A percentile compares a stretch with the other conserved stretches of the same genome.
phyloP scores from a whole-genome alignment of 2,113 vertebrate species.

The Phyllostomus hastatus region DNA sequence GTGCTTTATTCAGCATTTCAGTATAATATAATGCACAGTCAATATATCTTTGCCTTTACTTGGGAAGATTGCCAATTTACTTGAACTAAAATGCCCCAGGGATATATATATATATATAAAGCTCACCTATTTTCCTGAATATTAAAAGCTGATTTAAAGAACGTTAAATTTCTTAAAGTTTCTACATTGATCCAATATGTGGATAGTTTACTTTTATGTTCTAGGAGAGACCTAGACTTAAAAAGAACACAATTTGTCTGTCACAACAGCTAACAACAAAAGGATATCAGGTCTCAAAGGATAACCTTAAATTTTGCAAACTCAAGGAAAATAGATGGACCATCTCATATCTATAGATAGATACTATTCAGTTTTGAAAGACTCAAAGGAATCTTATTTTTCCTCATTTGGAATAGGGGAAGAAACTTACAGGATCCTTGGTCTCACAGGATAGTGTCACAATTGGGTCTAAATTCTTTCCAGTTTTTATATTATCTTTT shows the following conservation, averaged over 20 bases:
- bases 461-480: no score
- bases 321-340: background rate
- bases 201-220: background rate
- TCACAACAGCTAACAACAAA: background rate
- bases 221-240: background rate
- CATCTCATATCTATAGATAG: background rate
- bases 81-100: background rate
- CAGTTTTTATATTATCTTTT: background rate
- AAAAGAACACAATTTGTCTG: background rate
- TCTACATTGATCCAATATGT: no score
- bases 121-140: background rate
- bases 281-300: background rate
- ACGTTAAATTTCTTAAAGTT: no score
- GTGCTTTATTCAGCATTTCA: no score
- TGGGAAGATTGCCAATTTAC: background rate
- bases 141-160: background rate
- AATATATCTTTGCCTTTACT: background rate
- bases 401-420: background rate
- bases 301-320: background rate
- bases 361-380: background rate
- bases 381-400: background rate
- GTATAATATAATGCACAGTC: background rate
- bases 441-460: background rate
- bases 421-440: background rate
- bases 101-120: background rate